A percentile compares a stretch with the other conserved stretches of the same genome.
These are phyloP conservation scores for Enteromius argenteus DNA, from an alignment of 2,797 vertebrate genomes.

Conservation along the genomic window DNA sequence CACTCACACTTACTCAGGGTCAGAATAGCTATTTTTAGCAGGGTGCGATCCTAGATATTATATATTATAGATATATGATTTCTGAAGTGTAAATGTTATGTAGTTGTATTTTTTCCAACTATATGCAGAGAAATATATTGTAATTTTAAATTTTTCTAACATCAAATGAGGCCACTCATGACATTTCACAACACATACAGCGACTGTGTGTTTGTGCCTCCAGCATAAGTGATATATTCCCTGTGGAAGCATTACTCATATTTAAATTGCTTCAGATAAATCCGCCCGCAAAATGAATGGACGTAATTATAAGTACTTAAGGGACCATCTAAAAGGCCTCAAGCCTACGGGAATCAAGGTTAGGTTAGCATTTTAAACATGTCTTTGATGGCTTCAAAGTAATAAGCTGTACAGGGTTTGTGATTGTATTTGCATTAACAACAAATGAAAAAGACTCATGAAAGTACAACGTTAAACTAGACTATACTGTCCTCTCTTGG, in stretches of 20 bases:
- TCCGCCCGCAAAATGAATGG: not conserved
- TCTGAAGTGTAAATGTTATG: not conserved
- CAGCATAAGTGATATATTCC: not conserved
- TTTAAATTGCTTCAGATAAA: not conserved
- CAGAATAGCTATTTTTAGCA: constrained; percentile 33
- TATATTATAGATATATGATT: too few relatives aligned
- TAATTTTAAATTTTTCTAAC: not conserved
- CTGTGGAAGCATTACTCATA: constrained; percentile 7
- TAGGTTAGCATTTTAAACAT: not conserved
- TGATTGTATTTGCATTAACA: not conserved
- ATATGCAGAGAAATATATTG: not conserved
- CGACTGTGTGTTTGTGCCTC: not conserved
- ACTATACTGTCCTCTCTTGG: not conserved
- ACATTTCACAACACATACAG: constrained; percentile 21
- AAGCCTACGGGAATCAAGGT: not conserved
- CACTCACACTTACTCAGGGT: constrained; percentile 37
- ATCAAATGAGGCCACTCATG: not conserved
- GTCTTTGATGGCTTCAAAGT: not conserved
- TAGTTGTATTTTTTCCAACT: not conserved
- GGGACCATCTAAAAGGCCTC: not conserved
- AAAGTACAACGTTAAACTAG: not conserved
- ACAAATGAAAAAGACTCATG: not conserved
- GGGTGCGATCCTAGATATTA: not conserved
- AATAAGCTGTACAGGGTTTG: not conserved
- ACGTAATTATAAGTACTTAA: constrained; percentile 5